Evolutionary conservation across 2,888 invertebrate species (phyloP).

Genomic region (Pheosia tremula): DNA sequence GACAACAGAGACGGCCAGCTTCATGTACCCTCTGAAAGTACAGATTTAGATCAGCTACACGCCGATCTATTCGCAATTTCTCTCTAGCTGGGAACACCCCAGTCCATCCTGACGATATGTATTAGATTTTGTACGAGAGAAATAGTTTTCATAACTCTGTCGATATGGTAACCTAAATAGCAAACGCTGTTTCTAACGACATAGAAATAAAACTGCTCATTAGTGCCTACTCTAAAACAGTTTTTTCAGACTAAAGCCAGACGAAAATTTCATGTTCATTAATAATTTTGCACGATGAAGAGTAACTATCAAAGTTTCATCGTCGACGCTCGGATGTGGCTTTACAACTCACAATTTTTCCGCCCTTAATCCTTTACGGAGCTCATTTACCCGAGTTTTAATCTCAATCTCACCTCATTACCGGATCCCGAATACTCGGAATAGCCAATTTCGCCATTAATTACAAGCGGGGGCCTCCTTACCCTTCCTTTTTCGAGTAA

Average conservation of each 20-base stretch:
- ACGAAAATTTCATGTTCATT: slow-evolving; percentile 39
- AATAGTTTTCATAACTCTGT: no score
- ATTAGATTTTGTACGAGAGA: no score
- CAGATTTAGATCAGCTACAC: no score
- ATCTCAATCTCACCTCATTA: slow-evolving; percentile 84
- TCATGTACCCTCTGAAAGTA: no score
- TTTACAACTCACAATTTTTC: slow-evolving; percentile 59
- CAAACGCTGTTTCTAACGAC: no score
- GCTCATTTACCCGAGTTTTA: slow-evolving; percentile 80
- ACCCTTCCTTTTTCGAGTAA: slow-evolving; percentile 81
- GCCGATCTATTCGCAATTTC: no score
- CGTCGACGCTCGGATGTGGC: slow-evolving; percentile 45
- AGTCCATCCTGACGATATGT: no score
- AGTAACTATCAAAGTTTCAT: slow-evolving; percentile 57
- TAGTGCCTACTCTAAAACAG: no score
- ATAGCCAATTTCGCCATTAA: slow-evolving; percentile 83
- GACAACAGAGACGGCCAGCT: no score
- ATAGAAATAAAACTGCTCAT: no score
- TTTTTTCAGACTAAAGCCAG: slow-evolving; percentile 12
- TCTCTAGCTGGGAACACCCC: no score
- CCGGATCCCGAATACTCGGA: slow-evolving; percentile 79
- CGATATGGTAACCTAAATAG: no score
- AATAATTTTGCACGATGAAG: slow-evolving; percentile 44
- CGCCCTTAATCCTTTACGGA: slow-evolving; percentile 71
- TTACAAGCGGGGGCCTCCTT: slow-evolving; percentile 68